phyloP scores from a whole-genome alignment of 2,113 vertebrate species.

The Pterocles orientalis region DNA sequence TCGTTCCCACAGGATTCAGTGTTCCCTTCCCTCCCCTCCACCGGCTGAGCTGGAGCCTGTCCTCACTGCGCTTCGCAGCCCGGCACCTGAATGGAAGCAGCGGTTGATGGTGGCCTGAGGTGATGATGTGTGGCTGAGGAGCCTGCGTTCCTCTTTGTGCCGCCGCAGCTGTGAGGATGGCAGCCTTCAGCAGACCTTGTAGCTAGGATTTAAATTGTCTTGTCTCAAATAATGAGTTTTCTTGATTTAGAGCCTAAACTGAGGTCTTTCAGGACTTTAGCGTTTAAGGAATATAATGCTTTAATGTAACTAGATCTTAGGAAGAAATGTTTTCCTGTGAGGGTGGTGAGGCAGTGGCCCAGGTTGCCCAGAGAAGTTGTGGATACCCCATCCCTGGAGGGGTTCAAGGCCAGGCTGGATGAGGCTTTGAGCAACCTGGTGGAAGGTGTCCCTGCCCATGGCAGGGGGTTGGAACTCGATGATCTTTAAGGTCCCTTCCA shows the following conservation, averaged over 20 bases:
- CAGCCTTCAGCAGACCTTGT: background rate
- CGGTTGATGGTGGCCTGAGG: background rate
- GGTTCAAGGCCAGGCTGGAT: no score
- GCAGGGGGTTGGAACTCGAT: no score
- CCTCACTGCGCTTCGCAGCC: background rate
- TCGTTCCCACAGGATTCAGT: background rate
- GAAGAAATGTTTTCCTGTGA: no score
- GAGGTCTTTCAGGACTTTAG: background rate
- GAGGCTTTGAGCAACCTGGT: no score
- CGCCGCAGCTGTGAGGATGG: background rate
- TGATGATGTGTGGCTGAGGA: background rate
- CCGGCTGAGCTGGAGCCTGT: background rate
- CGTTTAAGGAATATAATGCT: background rate
- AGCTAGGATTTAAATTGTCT: background rate
- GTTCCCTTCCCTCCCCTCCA: background rate
- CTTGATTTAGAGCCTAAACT: background rate
- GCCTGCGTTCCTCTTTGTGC: background rate
- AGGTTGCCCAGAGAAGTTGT: no score
- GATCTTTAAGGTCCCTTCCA: no score
- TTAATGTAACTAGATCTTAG: no score
- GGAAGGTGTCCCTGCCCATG: no score
- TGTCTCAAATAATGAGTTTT: background rate
- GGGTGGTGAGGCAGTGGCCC: no score
- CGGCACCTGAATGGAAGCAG: background rate
- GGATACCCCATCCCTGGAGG: no score